A percentile compares a stretch with the other conserved stretches of the same genome.
Evolutionary conservation across 2,888 invertebrate genomes (phyloP).

Genomic region (Chorisops tibialis): DNA sequence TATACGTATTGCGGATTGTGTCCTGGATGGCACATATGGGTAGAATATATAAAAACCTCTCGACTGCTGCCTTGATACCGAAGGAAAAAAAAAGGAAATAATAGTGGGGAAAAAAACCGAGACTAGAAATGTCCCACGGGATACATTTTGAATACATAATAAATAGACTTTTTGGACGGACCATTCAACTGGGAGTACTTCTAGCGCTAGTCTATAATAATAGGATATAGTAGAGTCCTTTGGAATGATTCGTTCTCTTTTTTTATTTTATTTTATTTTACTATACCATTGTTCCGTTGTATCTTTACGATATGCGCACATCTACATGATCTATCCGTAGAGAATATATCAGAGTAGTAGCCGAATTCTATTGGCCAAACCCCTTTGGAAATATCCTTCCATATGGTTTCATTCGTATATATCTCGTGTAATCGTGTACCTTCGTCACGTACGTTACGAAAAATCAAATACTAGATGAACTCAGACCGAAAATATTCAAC

Average conservation of each 20-base stretch:
- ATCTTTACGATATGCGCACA: constrained; percentile 10
- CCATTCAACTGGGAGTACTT: constrained; percentile 25
- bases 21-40: constrained; percentile 12
- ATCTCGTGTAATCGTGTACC: neutral
- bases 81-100: constrained; percentile 10
- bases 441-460: constrained; percentile 19
- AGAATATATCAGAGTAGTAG: constrained; percentile 4
- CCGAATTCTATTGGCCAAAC: neutral
- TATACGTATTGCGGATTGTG: constrained; percentile 7
- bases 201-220: neutral
- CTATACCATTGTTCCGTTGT: constrained; percentile 21
- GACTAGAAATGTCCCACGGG: constrained; percentile 27
- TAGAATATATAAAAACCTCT: constrained; percentile 21
- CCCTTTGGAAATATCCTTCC: neutral
- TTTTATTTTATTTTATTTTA: constrained; percentile 17
- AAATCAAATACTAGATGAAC: constrained; percentile 6
- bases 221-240: constrained; percentile 21
- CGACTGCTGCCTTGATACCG: constrained; percentile 4
- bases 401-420: constrained; percentile 4
- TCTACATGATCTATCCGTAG: constrained; percentile 20
- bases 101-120: constrained; percentile 13
- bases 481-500: constrained; percentile 5
- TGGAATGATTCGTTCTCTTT: neutral
- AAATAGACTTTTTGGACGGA: constrained; percentile 27
- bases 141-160: constrained; percentile 32